Evolutionary conservation across 2,113 vertebrate species (phyloP), one percentile per base, ranked within the genome.

Genomic region (Esox niger): DNA sequence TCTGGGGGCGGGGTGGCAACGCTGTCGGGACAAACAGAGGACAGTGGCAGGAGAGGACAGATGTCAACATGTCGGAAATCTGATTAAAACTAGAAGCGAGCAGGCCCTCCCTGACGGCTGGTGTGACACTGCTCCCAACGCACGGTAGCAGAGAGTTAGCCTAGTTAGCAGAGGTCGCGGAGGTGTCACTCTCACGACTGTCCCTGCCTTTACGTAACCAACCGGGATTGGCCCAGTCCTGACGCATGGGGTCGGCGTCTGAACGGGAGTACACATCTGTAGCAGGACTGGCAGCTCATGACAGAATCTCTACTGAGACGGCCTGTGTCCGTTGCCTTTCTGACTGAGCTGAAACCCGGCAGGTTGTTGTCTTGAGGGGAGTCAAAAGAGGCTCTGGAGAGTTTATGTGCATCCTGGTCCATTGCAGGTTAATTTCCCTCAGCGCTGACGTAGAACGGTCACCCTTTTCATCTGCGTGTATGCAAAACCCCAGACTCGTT

Each of bases 51-150:
- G 11, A 25, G 68, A 43, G 9, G 56, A 78, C 90, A 91, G 87
- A 88, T 90, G 87, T 85, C 81, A 57, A 52, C 46, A 56, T 10
- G 70, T 29, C 73, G 73, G 69, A 67, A 35, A 76, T 56, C 29
- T 27, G 78, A 84, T 74, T 71, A 64, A 69, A 76, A 73, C 63
- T 2, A 20, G 56, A 67, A 56, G 58, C 68, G 47, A 69, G 57
- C 58, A 70, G 49, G 67, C 64, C 59, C 21, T 56, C 49, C 59
- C 62, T 66, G 71, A 73, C 66, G 56, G 47, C 62, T 52, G 35
- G 46, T 54, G 2, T 23, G 54, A 70, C 38, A 69, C 62, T 23
- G 46, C 35, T 27, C 13, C 60, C 29, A 8, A 33, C 15, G 25
- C 60, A 52, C 17, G 65, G 49, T 66, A 70, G 20, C 23, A 23